Evolutionary conservation across 2,797 vertebrate species (phyloP).

Genomic region (Protonibea diacanthus): DNA sequence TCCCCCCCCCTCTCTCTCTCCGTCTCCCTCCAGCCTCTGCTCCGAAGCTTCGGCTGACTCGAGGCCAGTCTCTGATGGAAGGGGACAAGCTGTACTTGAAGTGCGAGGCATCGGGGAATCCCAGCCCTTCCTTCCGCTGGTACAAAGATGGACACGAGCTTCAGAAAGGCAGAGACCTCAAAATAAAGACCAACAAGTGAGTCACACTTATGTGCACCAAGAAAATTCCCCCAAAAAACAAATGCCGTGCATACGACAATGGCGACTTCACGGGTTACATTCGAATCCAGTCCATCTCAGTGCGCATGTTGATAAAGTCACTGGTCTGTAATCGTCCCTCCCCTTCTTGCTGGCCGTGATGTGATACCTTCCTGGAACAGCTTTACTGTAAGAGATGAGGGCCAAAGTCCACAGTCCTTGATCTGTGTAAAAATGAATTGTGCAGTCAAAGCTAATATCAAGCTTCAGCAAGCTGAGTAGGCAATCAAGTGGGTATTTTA

Average conservation of each 20-base stretch:
- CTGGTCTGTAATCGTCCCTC: not conserved
- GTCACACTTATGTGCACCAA: slow-evolving; percentile 60
- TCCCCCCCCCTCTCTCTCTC: slow-evolving; percentile 1
- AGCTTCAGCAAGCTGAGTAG: not conserved
- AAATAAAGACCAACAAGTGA: slow-evolving; percentile 97
- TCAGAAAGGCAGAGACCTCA: slow-evolving; percentile 94
- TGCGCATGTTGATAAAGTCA: not conserved
- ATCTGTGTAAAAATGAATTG: not conserved
- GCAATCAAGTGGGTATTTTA: not conserved
- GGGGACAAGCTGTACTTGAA: slow-evolving; percentile 95
- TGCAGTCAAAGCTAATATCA: slow-evolving; percentile 1
- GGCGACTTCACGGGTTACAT: not conserved
- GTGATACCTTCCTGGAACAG: not conserved
- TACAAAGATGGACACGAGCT: slow-evolving; percentile 96
- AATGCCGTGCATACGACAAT: not conserved
- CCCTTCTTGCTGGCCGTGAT: not conserved
- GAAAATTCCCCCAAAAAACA: not conserved
- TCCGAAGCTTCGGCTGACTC: slow-evolving; percentile 93
- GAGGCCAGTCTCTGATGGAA: slow-evolving; percentile 90
- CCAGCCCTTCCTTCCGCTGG: slow-evolving; percentile 95
- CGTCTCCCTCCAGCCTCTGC: slow-evolving; percentile 85
- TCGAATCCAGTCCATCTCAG: not conserved
- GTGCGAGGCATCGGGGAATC: slow-evolving; percentile 94
- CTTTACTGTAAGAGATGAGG: not conserved
- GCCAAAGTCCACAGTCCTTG: not conserved